Percentiles rank a stretch among this genome's conserved stretches.
Evolutionary conservation across 2,888 invertebrate genomes (phyloP).

Genomic region (Hirtodrosophila histrioides): DNA sequence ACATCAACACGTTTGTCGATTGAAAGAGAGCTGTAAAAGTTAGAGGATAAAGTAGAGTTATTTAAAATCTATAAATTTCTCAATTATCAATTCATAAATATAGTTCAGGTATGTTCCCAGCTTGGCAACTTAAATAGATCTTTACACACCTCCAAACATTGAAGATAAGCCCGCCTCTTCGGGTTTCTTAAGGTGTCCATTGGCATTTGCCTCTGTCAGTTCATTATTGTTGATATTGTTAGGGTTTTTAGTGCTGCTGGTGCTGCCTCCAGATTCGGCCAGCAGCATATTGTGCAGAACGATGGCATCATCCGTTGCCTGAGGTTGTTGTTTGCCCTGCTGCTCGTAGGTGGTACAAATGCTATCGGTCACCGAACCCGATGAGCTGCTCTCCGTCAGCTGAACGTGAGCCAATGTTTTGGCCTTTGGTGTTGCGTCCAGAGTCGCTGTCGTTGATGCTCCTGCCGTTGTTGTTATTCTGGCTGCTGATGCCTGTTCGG

Average conservation of each 20-base stretch:
- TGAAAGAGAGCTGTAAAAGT: conserved; percentile 84
- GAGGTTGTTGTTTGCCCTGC: conserved; percentile 60
- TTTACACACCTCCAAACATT: conserved; percentile 85
- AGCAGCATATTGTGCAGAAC: conserved; percentile 40
- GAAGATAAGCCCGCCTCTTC: conserved; percentile 76
- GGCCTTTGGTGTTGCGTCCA: conserved; percentile 25
- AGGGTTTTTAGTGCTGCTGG: not conserved
- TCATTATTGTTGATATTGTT: conserved; percentile 39
- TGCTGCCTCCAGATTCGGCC: conserved; percentile 22
- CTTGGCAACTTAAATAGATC: not conserved
- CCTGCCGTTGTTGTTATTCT: not conserved
- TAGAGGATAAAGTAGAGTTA: no score
- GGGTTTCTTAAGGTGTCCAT: conserved; percentile 43
- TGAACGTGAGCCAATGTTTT: conserved; percentile 78
- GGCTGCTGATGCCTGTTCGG: conserved; percentile 15
- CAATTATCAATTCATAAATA: no score
- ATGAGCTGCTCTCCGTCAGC: conserved; percentile 87
- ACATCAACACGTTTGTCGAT: conserved; percentile 84
- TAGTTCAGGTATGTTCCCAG: no score
- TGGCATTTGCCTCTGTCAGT: conserved; percentile 12
- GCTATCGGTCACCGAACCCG: conserved; percentile 87
- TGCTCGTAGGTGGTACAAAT: conserved; percentile 87
- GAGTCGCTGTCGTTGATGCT: not conserved
- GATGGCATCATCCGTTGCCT: conserved; percentile 28
- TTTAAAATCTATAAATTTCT: no score